phyloP scores from a whole-genome alignment of 1,140 invertebrate genomes.

The Calosoma granatense region DNA sequence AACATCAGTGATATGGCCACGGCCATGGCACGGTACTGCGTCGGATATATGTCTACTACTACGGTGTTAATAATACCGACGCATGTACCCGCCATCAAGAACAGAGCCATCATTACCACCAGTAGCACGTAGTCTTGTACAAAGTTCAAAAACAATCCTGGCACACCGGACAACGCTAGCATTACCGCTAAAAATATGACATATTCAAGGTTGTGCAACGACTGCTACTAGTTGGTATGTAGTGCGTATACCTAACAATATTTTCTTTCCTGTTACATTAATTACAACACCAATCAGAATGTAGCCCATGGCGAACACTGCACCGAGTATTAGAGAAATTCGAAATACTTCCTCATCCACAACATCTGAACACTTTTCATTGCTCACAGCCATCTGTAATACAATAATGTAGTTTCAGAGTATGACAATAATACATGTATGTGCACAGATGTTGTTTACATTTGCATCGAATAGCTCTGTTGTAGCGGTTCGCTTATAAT shows the following conservation, averaged over 20 bases:
- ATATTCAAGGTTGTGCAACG: neutral
- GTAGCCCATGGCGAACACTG: slow-evolving; percentile 37
- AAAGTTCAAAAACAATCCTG: slow-evolving; percentile 22
- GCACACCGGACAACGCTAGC: slow-evolving; percentile 15
- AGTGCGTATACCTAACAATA: slow-evolving; percentile 17
- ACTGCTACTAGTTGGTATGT: slow-evolving; percentile 16
- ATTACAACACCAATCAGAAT: slow-evolving; percentile 40
- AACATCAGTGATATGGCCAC: slow-evolving; percentile 45
- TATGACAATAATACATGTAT: slow-evolving; percentile 9
- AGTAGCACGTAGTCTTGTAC: slow-evolving; percentile 19
- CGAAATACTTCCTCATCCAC: slow-evolving; percentile 36
- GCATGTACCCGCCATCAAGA: slow-evolving; percentile 23
- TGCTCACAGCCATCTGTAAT: too few species aligned
- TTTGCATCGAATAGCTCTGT: neutral
- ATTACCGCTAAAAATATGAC: neutral
- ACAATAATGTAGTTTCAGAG: slow-evolving; percentile 3
- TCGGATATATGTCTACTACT: slow-evolving; percentile 31
- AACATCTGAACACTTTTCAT: slow-evolving; percentile 20
- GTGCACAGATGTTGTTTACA: too few species aligned
- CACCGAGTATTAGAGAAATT: slow-evolving; percentile 39
- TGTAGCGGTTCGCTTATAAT: slow-evolving; percentile 10
- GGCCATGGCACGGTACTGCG: slow-evolving; percentile 40
- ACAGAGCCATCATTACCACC: slow-evolving; percentile 24
- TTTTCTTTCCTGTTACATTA: slow-evolving; percentile 37
- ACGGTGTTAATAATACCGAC: slow-evolving; percentile 31